Conservation (phyloP, 1,140 invertebrate genomes). For the Papilio xuthus region DNA sequence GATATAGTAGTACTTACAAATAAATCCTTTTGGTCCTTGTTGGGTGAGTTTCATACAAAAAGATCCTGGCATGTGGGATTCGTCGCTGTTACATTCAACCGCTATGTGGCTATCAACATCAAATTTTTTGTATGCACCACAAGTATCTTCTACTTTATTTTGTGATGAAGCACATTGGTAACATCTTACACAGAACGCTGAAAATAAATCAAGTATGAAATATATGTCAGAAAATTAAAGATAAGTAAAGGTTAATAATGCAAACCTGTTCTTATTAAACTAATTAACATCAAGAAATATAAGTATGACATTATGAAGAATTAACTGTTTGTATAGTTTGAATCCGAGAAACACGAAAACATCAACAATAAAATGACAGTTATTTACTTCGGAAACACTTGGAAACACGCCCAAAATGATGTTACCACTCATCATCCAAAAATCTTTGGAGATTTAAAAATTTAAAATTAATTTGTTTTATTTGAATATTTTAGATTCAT, state of each 20-base stretch:
- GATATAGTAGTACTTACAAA: conserved; percentile 86
- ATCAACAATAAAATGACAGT: conserved; percentile 35
- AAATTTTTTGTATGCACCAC: conserved; percentile 93
- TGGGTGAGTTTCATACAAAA: conserved; percentile 96
- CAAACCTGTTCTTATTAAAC: conserved; percentile 29
- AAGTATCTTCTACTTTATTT: conserved; percentile 86
- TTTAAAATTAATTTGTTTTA: not conserved
- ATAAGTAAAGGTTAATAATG: not conserved
- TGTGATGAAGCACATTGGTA: conserved; percentile 94
- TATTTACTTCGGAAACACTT: not conserved
- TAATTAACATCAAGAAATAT: conserved; percentile 33
- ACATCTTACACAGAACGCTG: conserved; percentile 88
- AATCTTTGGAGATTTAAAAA: not conserved
- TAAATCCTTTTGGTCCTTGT: conserved; percentile 94
- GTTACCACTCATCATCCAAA: conserved; percentile 2
- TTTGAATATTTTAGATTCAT: not conserved
- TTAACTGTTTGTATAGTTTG: conserved; percentile 2
- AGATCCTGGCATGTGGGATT: conserved; percentile 94
- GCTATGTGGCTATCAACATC: conserved; percentile 90
- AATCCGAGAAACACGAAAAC: conserved; percentile 30
- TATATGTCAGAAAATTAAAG: not conserved
- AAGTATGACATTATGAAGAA: conserved; percentile 29
- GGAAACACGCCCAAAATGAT: conserved; percentile 28
- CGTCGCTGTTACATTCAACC: conserved; percentile 94
- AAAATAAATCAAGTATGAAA: conserved; percentile 53